phyloP scores from a whole-genome alignment of 53 echinoderm and acorn worm species.

The Paracentrotus lividus region DNA sequence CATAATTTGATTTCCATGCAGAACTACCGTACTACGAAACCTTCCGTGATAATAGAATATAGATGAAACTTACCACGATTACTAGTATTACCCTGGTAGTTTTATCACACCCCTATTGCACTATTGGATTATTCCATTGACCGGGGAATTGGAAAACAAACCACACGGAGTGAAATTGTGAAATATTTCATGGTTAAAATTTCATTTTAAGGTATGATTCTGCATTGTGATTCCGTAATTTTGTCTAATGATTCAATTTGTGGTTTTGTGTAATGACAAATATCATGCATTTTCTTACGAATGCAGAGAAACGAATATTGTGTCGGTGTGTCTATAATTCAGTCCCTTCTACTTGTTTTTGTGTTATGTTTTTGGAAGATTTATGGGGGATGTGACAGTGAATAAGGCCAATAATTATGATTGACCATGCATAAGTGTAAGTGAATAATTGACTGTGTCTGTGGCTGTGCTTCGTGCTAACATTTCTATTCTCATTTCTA shows the following conservation, averaged over 20 bases:
- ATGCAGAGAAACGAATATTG: neutral
- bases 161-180: neutral
- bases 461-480: no score
- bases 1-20: neutral
- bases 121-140: neutral
- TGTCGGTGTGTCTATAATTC: neutral
- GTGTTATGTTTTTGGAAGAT: neutral
- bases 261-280: neutral
- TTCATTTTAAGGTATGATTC: no score
- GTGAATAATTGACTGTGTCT: no score
- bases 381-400: no score
- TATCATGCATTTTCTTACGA: neutral
- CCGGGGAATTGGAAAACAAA: constrained; percentile 23
- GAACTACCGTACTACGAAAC: neutral
- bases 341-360: neutral
- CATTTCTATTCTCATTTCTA: no score
- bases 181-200: neutral
- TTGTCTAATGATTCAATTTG: no score
- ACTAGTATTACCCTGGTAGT: neutral
- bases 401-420: no score
- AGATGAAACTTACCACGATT: neutral
- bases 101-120: neutral
- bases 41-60: no score
- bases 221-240: no score
- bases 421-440: no score